These are phyloP conservation scores for Halictus quadricinctus DNA, from an alignment of 2,888 invertebrate genomes.

Conservation along the genomic window DNA sequence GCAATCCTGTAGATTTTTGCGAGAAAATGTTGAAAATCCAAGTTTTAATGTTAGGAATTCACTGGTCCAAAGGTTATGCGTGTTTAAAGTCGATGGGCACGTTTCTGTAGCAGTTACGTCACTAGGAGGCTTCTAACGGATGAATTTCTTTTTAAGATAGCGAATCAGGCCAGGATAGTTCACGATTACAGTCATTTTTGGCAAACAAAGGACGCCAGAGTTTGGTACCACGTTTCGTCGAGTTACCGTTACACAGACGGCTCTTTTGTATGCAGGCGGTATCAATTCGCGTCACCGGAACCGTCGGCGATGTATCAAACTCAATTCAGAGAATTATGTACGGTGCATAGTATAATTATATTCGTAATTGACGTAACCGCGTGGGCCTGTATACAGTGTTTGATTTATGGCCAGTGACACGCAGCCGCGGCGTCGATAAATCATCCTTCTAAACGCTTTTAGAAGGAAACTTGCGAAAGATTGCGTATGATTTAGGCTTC, in stretches of 20 bases:
- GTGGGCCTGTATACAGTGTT: not conserved
- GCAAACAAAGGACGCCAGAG: not conserved
- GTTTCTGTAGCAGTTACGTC: too few relatives aligned
- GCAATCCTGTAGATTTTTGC: too few relatives aligned
- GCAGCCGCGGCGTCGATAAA: slow-evolving; percentile 12
- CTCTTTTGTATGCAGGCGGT: slow-evolving; percentile 52
- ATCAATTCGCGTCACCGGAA: slow-evolving; percentile 42
- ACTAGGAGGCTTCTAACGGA: too few relatives aligned
- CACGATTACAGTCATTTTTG: slow-evolving; percentile 15
- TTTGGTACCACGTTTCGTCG: slow-evolving; percentile 5
- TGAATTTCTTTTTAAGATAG: not conserved
- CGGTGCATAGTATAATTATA: slow-evolving; percentile 28
- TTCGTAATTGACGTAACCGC: slow-evolving; percentile 48
- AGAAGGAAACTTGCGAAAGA: slow-evolving; percentile 29
- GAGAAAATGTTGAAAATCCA: too few relatives aligned
- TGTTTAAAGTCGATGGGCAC: too few relatives aligned
- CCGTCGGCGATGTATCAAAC: slow-evolving; percentile 25
- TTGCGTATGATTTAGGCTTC: slow-evolving; percentile 11
- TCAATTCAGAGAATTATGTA: slow-evolving; percentile 35
- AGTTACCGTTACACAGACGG: slow-evolving; percentile 39
- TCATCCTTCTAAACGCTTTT: slow-evolving; percentile 25
- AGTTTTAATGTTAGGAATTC: too few relatives aligned
- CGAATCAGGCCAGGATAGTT: not conserved
- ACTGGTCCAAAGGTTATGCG: too few relatives aligned
- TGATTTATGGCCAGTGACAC: slow-evolving; percentile 32